phyloP scores from a whole-genome alignment of 2,888 invertebrate species.

The Emmelina monodactyla region DNA sequence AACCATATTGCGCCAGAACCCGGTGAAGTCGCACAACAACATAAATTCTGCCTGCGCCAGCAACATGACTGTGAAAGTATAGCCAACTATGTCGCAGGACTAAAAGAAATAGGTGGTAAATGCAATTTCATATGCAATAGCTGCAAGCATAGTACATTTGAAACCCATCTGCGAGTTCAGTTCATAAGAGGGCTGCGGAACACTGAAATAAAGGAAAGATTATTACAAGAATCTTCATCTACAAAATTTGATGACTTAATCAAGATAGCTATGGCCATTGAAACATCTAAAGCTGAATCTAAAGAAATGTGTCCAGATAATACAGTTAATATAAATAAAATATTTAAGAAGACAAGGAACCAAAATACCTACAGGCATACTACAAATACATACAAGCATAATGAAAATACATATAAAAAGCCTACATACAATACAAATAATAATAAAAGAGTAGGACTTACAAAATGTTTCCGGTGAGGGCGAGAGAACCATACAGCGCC shows the following conservation, averaged over 20 bases:
- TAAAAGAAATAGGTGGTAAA: slow-evolving; percentile 9
- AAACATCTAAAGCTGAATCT: slow-evolving; percentile 2
- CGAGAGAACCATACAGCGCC: neutral
- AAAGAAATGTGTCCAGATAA: slow-evolving; percentile 1
- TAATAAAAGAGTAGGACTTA: too few relatives aligned
- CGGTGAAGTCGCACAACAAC: slow-evolving; percentile 2
- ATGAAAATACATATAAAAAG: neutral
- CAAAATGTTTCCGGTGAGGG: neutral
- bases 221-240: slow-evolving; percentile 6
- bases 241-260: slow-evolving; percentile 2
- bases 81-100: slow-evolving; percentile 3
- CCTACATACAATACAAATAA: too few relatives aligned
- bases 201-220: slow-evolving; percentile 8
- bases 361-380: too few relatives aligned
- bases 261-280: slow-evolving; percentile 2
- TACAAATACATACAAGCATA: neutral
- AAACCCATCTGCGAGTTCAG: slow-evolving; percentile 8
- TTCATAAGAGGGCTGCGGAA: slow-evolving; percentile 7
- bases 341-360: too few relatives aligned
- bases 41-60: slow-evolving; percentile 3
- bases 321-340: neutral
- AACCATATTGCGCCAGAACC: slow-evolving; percentile 1
- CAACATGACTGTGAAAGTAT: slow-evolving; percentile 1
- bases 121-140: slow-evolving; percentile 10
- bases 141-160: slow-evolving; percentile 7